Evolutionary conservation across 2,888 invertebrate species (phyloP), one percentile per base, ranked within the genome.

Genomic region (Gordius sp.): DNA sequence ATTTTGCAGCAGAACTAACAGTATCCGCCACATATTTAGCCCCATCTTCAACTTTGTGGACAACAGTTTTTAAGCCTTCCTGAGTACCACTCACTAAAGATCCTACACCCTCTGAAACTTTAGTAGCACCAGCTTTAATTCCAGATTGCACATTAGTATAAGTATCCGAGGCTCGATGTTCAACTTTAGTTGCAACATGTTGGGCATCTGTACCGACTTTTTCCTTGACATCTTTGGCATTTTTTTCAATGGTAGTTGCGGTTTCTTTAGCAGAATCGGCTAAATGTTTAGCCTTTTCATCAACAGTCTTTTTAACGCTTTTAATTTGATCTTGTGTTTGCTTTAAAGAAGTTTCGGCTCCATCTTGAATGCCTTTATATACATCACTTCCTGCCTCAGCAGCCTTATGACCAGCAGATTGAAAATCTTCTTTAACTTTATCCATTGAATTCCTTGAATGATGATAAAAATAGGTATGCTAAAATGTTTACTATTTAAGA

Each of bases 101-200:
- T 26, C 8, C 26, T 26, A 24, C 55, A 55, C 20, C 55, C 16
- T 8, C 24, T 8, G 13, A 20, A 55, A 16, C 55, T 16, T 8
- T 4, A 24, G 8, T 20, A 24, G 16, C 26, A 4, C 20, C 25
- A 16, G 4, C 47, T 47, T 47, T 47, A 47, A 47, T 23, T 4
- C 47, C 47, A 18, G 8, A 23, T 47, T 47, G n/a, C 4, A 47
- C 47, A 47, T 47, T 13, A 20, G n/a, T 23, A 47, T 47, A 47
- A 47, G 23, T 23, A 47, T 47, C 20, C 4, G 47, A 13, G 8
- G 47, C 47, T 47, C 47, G n/a, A 18, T 47, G 8, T 47, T 47
- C 4, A n/a, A 47, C 20, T 4, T 23, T 23, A 18, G 4, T 4
- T 18, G 47, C 47, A 13, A 47, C 8, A 47, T 47, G 4, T 20